phyloP scores from a whole-genome alignment of 2,797 vertebrate species.

The Channa striata region DNA sequence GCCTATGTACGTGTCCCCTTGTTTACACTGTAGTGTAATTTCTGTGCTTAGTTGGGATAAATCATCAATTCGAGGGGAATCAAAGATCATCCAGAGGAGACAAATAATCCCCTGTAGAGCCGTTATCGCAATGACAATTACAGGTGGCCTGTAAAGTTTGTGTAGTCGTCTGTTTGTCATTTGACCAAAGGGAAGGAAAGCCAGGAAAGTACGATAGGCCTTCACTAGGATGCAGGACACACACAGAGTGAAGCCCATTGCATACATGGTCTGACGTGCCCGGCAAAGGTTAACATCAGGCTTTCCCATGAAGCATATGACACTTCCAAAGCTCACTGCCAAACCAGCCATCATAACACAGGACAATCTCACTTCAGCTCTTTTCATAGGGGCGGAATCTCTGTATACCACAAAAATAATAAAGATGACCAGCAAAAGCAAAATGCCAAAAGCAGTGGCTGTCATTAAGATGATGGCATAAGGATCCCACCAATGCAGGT shows the following conservation, averaged over 20 bases:
- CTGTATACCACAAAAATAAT: conserved; percentile 65
- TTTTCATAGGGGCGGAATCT: conserved; percentile 63
- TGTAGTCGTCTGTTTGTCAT: conserved; percentile 28
- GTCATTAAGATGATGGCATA: conserved; percentile 69
- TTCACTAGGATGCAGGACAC: conserved; percentile 79
- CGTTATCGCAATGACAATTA: conserved; percentile 56
- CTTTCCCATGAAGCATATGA: conserved; percentile 72
- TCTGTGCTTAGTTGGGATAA: conserved; percentile 40
- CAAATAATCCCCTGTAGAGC: conserved; percentile 70
- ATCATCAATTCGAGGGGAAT: conserved; percentile 42
- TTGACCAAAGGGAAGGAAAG: conserved; percentile 64
- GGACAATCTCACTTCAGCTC: conserved; percentile 65
- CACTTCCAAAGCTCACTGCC: conserved; percentile 69
- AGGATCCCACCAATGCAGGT: conserved; percentile 62
- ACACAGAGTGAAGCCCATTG: conserved; percentile 79
- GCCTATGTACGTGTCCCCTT: conserved; percentile 60
- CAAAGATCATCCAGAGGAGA: conserved; percentile 72
- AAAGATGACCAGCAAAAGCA: conserved; percentile 59
- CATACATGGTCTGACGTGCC: conserved; percentile 75
- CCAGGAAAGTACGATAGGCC: conserved; percentile 71
- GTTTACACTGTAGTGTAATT: conserved; percentile 53
- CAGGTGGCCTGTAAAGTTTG: conserved; percentile 64
- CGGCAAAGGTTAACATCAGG: conserved; percentile 65
- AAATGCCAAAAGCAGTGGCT: conserved; percentile 61
- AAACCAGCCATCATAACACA: conserved; percentile 75